Evolutionary conservation across 2,888 invertebrate species (phyloP), one percentile per base, ranked within the genome.

Genomic region (Campoplex capitator): DNA sequence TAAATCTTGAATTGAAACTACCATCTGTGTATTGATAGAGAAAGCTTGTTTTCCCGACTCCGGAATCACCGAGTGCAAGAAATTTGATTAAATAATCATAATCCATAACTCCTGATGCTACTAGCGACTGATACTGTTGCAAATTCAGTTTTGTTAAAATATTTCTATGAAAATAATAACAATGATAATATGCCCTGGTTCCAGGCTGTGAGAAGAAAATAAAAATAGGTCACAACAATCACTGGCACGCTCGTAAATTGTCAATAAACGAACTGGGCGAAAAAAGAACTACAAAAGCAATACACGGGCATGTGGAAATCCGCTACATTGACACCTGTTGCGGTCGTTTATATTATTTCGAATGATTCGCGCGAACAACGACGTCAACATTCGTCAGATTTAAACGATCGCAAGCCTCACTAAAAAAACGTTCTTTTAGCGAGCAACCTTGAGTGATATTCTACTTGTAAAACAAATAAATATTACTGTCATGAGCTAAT

Each of bases 21-120:
- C 98, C 98, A 95, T 99, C 99, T 3, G 99, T 99, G 94, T 99
- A 99, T 93, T 99, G 99, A 94, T 98, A 98, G 28, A 99, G 95
- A 92, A 99, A 98, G 93, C 98, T 98, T 0, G 99, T 99, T 95
- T 99, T 99, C 18, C 99, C 99, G 78, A 99, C 99, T 51, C 99
- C 99, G 1, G 98, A 98, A 95, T 99, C 98, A n/a, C 99, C 99
- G 85, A 99, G 96, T 85, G 98, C 98, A 87, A 99, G 96, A 94
- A 99, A 97, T 95, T 98, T 98, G 92, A 98, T 97, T 87, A 98
- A 96, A 95, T 98, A 98, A 95, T 98, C 98, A 95, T 98, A 98
- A 94, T 98, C 98, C 96, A 97, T 97, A 83, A 82, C 81, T 75
- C 51, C 78, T n/a, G 16, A 45, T 65, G 68, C 45, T 54, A 38